These are phyloP conservation scores for Drosophila recens DNA, from an alignment of 2,888 invertebrate species.

Conservation along the genomic window DNA sequence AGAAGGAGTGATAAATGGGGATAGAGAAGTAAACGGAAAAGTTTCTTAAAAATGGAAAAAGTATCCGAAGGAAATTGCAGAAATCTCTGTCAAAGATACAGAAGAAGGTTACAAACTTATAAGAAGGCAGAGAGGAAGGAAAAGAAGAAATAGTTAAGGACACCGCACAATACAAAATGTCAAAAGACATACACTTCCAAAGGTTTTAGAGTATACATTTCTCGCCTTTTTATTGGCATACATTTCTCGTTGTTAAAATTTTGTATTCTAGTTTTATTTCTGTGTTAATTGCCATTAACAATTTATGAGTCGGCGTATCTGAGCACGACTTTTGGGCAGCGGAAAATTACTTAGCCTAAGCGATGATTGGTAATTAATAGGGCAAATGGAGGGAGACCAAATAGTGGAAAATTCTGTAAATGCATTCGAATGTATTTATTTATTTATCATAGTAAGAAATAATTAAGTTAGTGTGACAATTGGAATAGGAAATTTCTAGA, in stretches of 20 bases:
- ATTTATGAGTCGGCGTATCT: slow-evolving; percentile 51
- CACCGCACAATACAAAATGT: background rate
- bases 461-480: background rate
- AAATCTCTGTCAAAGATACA: background rate
- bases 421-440: background rate
- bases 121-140: background rate
- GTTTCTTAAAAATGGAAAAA: background rate
- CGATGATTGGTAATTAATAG: slow-evolving; percentile 14
- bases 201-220: slow-evolving; percentile 13
- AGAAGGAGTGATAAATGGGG: background rate
- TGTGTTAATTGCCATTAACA: slow-evolving; percentile 61
- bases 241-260: slow-evolving; percentile 1
- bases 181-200: background rate
- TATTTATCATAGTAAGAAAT: background rate
- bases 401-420: slow-evolving; percentile 14
- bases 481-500: background rate
- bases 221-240: background rate
- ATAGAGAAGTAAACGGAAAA: background rate
- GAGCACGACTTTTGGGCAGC: slow-evolving; percentile 59
- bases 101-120: background rate
- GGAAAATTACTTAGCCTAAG: slow-evolving; percentile 64
- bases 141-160: background rate
- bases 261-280: slow-evolving; percentile 43
- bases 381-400: slow-evolving; percentile 9
- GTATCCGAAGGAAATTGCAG: background rate